These are phyloP conservation scores for Brachyopa scutellaris DNA, from an alignment of 2,888 invertebrate genomes.

Conservation along the genomic window DNA sequence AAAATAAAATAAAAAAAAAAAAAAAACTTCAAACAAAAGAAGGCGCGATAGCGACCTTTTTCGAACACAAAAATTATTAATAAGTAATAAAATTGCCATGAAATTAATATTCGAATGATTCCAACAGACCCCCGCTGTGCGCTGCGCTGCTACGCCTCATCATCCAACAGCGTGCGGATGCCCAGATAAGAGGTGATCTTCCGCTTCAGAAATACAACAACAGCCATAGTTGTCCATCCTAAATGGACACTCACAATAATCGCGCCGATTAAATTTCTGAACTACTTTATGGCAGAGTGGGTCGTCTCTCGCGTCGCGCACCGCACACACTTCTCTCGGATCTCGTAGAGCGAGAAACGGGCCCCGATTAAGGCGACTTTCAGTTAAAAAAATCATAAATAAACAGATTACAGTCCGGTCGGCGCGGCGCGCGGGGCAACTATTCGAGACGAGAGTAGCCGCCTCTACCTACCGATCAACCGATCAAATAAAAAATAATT, in stretches of 20 bases:
- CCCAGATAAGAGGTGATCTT: constrained; percentile 29
- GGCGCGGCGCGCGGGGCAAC: constrained; percentile 2
- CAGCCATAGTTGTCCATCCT: constrained; percentile 20
- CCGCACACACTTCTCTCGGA: background rate
- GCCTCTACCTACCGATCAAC: constrained; percentile 24
- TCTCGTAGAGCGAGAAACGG: background rate
- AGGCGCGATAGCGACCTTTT: constrained; percentile 45
- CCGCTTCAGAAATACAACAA: constrained; percentile 35
- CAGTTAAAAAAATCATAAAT: constrained; percentile 52
- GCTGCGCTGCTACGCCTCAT: constrained; percentile 28
- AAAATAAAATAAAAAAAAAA: too few species aligned
- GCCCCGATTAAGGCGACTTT: constrained; percentile 38
- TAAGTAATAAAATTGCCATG: constrained; percentile 82
- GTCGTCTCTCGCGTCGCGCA: background rate
- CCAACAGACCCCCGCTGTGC: constrained; percentile 55
- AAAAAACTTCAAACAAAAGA: constrained; percentile 56
- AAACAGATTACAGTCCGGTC: constrained; percentile 56
- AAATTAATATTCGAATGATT: constrained; percentile 82
- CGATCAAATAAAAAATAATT: constrained; percentile 61
- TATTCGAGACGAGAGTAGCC: background rate
- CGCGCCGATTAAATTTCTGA: constrained; percentile 54
- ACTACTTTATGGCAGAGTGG: constrained; percentile 55
- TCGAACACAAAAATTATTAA: constrained; percentile 75
- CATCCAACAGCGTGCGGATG: constrained; percentile 9
- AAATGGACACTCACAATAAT: constrained; percentile 42